Evolutionary conservation across 2,797 vertebrate species (phyloP).

Genomic region (Dipus sagitta): DNA sequence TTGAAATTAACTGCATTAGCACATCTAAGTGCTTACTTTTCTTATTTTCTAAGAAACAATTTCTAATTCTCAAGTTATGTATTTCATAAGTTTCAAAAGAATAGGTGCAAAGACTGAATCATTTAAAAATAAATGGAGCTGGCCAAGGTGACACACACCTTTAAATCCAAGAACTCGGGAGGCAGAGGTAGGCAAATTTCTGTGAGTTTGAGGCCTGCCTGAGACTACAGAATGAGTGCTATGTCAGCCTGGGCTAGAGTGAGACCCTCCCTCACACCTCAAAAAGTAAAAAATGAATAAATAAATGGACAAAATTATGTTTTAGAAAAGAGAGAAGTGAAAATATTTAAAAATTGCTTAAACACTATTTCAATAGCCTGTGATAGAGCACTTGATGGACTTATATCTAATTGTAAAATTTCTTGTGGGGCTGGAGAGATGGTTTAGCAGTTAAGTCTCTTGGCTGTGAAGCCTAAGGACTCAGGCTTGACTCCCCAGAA

Average conservation of each 20-base stretch:
- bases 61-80: not conserved
- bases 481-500: too few species aligned
- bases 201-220: too few species aligned
- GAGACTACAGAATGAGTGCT: too few species aligned
- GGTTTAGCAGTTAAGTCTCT: too few species aligned
- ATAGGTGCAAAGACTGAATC: not conserved
- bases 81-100: constrained; percentile 19
- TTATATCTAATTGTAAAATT: not conserved
- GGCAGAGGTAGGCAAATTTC: too few species aligned
- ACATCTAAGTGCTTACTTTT: constrained; percentile 5
- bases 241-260: too few species aligned
- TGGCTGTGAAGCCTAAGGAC: too few species aligned
- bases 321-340: not conserved
- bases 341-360: constrained; percentile 24
- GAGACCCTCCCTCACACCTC: too few species aligned
- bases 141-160: too few species aligned
- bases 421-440: too few species aligned
- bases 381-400: not conserved
- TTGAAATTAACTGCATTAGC: not conserved
- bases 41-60: constrained; percentile 12
- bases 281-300: not conserved
- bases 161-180: too few species aligned
- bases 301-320: not conserved
- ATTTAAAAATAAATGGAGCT: not conserved
- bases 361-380: not conserved